Base-by-base conservation (phyloP, 2,113 vertebrate species). In the Indri indri region DNA sequence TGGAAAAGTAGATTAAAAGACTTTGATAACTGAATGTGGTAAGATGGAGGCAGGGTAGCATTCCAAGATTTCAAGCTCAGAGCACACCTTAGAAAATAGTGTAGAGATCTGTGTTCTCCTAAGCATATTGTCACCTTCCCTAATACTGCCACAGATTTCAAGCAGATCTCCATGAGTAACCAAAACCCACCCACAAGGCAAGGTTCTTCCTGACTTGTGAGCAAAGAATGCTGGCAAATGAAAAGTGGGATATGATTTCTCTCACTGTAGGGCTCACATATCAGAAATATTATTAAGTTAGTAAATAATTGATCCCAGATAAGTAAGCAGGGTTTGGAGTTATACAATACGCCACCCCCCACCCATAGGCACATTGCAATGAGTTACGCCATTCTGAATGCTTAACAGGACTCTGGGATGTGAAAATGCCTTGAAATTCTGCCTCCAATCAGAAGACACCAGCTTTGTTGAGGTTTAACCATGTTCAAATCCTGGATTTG, bases 401-500 rank as follows among this genome's bases (percentile, higher is more conserved):
- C 70, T 79, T 47, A 5, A 23, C 32, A 37, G 40, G 84, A 34
- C 61, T 65, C 42, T 25, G 25, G 6, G 13, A 52, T 65, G 54
- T 89, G 59, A n/a, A 40, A 95, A 91, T 25, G 3, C 77, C 84
- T 65, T 81, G 87, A 22, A 71, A 90, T n/a, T 42, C 65, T 54
- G 4, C 47, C 77, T 94, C 92, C 88, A 71, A 92, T 90, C 80
- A 42, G 84, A 93, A 95, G 52, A 40, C 52, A 3, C 40, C 81
- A 90, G 94, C 96, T 97, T 95, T 97, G 94, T 95, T 93, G 90
- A 96, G 94, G 45, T 86, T 81, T 45, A 84, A 85, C 57, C 59
- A 34, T 27, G n/a, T 97, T 95, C 97, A 90, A 95, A 79, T 59
- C 94, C 57, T 93, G 87, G 95, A 95, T 96, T 94, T 88, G 96